These are phyloP conservation scores for Hiodon tergisus DNA, from an alignment of 2,113 vertebrate species.

Conservation along the genomic window DNA sequence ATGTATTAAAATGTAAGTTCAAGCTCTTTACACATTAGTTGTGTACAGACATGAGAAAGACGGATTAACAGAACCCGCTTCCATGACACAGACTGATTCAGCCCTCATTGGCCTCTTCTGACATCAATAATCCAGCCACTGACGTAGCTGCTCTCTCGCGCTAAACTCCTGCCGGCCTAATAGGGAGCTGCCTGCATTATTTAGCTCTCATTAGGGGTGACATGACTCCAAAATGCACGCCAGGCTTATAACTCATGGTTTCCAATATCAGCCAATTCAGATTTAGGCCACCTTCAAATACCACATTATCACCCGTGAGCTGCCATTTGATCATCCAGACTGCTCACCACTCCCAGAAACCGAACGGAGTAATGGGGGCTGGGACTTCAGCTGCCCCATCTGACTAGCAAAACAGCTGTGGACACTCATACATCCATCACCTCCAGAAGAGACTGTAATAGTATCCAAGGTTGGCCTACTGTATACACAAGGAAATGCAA, in stretches of 20 bases:
- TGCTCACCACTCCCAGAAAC: not conserved
- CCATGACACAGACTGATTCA: slow-evolving; percentile 18
- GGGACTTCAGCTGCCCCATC: slow-evolving; percentile 29
- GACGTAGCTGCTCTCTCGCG: not conserved
- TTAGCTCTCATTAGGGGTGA: slow-evolving; percentile 25
- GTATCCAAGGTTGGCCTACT: slow-evolving; percentile 22
- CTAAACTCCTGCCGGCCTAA: slow-evolving; percentile 1
- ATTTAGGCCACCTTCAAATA: slow-evolving; percentile 12
- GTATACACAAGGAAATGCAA: slow-evolving; percentile 21
- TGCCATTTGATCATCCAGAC: slow-evolving; percentile 17
- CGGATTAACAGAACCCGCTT: slow-evolving; percentile 22
- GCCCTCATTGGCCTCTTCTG: not conserved
- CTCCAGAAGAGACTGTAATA: slow-evolving; percentile 11
- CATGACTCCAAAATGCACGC: slow-evolving; percentile 3
- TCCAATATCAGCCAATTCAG: slow-evolving; percentile 17
- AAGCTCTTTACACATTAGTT: not conserved
- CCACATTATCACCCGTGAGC: slow-evolving; percentile 16
- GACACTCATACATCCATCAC: slow-evolving; percentile 23
- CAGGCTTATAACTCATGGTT: slow-evolving; percentile 20
- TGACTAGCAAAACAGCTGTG: slow-evolving; percentile 9
- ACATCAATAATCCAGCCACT: slow-evolving; percentile 2
- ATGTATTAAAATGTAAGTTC: no score
- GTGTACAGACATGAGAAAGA: slow-evolving; percentile 2
- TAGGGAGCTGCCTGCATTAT: slow-evolving; percentile 19
- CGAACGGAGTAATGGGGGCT: not conserved